A percentile compares a stretch with the other conserved stretches of the same genome.
These are phyloP conservation scores for Rhynchopsitta pachyrhyncha DNA, from an alignment of 2,113 vertebrate species.

Conservation along the genomic window DNA sequence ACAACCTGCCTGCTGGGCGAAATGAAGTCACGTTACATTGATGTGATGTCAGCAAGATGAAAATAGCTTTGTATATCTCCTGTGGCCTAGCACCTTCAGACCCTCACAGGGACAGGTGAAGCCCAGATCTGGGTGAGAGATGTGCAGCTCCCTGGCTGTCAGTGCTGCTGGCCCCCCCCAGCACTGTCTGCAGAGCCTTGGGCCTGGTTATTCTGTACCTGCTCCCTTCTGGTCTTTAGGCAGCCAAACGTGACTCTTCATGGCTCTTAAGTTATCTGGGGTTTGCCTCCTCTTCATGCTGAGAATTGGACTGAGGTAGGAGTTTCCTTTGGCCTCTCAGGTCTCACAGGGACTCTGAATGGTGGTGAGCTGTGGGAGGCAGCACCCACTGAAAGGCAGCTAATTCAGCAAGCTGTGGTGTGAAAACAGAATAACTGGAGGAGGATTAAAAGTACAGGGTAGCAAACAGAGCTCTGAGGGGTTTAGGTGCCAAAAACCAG, in stretches of 20 bases:
- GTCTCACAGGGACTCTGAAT: neutral
- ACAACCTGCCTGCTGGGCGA: neutral
- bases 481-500: constrained; percentile 21
- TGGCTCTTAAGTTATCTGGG: neutral
- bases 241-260: neutral
- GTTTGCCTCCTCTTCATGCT: neutral
- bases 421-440: neutral
- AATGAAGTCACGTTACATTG: neutral
- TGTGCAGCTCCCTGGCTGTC: neutral
- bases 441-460: neutral
- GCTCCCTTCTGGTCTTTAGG: neutral
- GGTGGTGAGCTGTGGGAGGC: neutral
- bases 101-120: neutral
- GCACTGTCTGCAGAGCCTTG: neutral
- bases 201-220: neutral
- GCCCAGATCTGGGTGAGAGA: neutral
- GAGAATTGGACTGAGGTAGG: neutral
- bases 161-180: neutral
- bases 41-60: neutral
- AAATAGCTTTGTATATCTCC: neutral
- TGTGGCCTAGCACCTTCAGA: neutral
- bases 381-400: neutral
- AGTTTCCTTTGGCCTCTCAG: neutral
- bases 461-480: neutral
- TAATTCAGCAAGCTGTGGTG: neutral